phyloP scores from a whole-genome alignment of 1,140 invertebrate species.

The Elymnias hypermnestra region DNA sequence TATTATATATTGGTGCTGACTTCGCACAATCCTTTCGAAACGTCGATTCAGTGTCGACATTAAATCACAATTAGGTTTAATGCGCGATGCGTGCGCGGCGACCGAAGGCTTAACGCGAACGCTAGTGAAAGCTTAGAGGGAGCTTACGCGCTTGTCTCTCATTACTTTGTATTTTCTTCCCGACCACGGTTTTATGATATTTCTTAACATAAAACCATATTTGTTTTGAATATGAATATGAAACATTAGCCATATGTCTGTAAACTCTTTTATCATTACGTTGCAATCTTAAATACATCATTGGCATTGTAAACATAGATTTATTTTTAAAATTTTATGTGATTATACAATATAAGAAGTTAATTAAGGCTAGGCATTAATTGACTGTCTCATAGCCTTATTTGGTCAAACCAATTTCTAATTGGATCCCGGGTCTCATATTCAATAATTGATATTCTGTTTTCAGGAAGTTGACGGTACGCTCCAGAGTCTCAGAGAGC shows the following conservation, averaged over 20 bases:
- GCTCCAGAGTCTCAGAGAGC: too few species aligned
- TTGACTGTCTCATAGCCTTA: too few species aligned
- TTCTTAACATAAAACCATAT: constrained; percentile 4
- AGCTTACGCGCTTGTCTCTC: constrained; percentile 55
- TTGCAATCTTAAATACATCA: background rate
- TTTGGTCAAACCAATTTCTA: too few species aligned
- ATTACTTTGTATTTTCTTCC: constrained; percentile 54
- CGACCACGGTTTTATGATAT: constrained; percentile 7
- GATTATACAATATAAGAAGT: too few species aligned
- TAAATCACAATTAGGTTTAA: constrained; percentile 74
- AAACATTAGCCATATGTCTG: too few species aligned
- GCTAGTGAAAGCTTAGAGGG: constrained; percentile 48
- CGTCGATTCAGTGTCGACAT: constrained; percentile 53
- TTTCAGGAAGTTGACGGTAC: too few species aligned
- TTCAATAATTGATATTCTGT: too few species aligned
- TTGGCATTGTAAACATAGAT: too few species aligned
- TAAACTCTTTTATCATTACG: background rate
- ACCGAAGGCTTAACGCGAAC: constrained; percentile 40
- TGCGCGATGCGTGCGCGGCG: constrained; percentile 63
- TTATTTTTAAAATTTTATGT: too few species aligned
- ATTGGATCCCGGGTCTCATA: too few species aligned
- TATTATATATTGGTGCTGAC: background rate
- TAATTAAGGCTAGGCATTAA: too few species aligned
- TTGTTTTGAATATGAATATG: background rate
- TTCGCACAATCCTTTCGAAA: constrained; percentile 31